A percentile compares a stretch with the other conserved stretches of the same genome.
Conservation (phyloP, 2,888 invertebrate genomes). For the Neocrepidodera transversa region DNA sequence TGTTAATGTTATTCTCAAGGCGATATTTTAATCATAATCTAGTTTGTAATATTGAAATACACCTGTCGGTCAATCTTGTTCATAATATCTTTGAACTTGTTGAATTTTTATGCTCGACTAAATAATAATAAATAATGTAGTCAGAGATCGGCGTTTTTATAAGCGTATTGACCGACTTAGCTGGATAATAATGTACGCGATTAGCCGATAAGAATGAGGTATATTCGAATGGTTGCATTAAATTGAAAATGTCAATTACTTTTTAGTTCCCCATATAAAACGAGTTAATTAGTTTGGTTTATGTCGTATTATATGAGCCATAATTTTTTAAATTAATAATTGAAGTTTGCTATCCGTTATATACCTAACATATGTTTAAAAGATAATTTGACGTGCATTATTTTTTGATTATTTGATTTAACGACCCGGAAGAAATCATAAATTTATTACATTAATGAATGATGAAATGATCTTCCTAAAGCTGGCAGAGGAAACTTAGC, state of each 20-base stretch:
- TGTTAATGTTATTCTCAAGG: constrained; percentile 14
- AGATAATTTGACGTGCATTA: too few species aligned
- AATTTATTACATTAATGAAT: too few species aligned
- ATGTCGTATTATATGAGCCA: too few species aligned
- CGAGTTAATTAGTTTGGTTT: too few species aligned
- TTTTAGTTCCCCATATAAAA: background rate
- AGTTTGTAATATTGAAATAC: constrained; percentile 13
- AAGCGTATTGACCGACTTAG: constrained; percentile 14
- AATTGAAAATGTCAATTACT: too few species aligned
- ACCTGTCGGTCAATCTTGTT: constrained; percentile 13
- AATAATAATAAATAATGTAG: constrained; percentile 15
- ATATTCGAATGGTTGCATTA: background rate
- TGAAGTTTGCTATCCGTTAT: too few species aligned
- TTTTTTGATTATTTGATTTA: too few species aligned
- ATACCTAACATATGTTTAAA: too few species aligned
- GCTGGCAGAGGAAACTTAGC: too few species aligned
- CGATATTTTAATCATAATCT: constrained; percentile 13
- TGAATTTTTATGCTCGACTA: constrained; percentile 18
- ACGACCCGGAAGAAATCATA: too few species aligned
- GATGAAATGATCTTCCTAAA: too few species aligned
- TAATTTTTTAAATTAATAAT: too few species aligned
- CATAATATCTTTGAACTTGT: constrained; percentile 20
- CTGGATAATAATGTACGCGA: background rate
- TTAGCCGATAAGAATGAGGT: background rate
- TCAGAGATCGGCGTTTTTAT: background rate